phyloP scores from a whole-genome alignment of 2,113 vertebrate species.

The Pseudonaja textilis region DNA sequence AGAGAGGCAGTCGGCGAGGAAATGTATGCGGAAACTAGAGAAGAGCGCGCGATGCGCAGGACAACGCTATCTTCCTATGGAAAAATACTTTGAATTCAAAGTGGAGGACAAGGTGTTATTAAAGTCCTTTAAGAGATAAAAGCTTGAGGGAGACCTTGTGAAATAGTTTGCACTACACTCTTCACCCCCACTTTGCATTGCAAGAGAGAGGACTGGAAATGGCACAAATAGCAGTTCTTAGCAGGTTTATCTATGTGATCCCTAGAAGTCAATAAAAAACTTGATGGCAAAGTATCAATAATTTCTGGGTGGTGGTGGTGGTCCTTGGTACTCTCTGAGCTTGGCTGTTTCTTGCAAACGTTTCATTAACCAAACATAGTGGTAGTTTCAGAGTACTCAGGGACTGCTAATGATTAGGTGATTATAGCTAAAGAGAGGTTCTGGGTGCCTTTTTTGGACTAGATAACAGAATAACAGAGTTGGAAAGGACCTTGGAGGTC shows the following conservation, averaged over 20 bases:
- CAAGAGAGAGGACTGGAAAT: background rate
- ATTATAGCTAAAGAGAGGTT: background rate
- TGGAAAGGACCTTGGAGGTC: background rate
- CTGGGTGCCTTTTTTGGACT: background rate
- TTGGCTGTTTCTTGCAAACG: background rate
- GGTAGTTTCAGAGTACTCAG: background rate
- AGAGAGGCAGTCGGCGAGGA: too few species aligned
- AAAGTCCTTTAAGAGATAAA: background rate
- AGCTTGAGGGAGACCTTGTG: background rate
- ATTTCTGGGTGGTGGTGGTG: background rate
- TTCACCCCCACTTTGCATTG: background rate
- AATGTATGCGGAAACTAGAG: background rate
- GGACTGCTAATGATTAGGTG: background rate
- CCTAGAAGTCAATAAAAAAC: background rate
- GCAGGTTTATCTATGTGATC: background rate
- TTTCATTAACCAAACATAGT: background rate
- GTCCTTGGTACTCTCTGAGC: background rate
- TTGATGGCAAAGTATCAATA: background rate
- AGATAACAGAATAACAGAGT: background rate
- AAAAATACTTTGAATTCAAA: background rate
- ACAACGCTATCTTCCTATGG: background rate
- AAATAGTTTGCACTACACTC: background rate
- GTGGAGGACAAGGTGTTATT: background rate
- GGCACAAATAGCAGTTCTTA: background rate
- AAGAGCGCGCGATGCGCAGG: background rate